Conservation (phyloP, 2,888 invertebrate species). For the Trisateles emortualis region DNA sequence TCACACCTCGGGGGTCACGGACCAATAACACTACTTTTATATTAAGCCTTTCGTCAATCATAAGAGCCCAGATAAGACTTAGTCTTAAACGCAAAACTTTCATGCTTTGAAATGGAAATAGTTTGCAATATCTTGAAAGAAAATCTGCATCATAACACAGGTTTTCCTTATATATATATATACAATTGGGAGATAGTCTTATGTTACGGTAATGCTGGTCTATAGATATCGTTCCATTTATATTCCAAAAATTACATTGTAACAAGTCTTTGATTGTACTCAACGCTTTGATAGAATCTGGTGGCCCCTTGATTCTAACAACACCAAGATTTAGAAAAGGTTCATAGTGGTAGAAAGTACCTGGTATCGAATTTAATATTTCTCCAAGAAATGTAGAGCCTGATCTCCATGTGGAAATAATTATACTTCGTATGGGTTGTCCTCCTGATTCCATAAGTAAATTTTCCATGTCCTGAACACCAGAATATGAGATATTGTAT, state of each 20-base stretch:
- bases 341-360: too few relatives aligned
- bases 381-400: constrained; percentile 96
- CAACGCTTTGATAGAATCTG: constrained; percentile 89
- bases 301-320: constrained; percentile 92
- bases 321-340: constrained; percentile 94
- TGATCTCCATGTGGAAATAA: too few relatives aligned
- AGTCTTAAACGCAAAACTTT: constrained; percentile 94
- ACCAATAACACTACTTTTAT: constrained; percentile 92
- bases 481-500: too few relatives aligned
- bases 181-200: constrained; percentile 94
- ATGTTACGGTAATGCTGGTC: constrained; percentile 95
- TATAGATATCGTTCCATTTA: constrained; percentile 92
- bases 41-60: too few relatives aligned
- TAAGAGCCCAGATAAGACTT: constrained; percentile 90
- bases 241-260: constrained; percentile 92
- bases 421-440: too few relatives aligned
- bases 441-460: too few relatives aligned
- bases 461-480: too few relatives aligned
- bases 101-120: too few relatives aligned
- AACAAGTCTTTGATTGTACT: constrained; percentile 90
- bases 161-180: too few relatives aligned
- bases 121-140: too few relatives aligned
- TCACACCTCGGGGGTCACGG: constrained; percentile 94
- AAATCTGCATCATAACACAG: too few relatives aligned
- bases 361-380: constrained; percentile 92